Conservation (phyloP, 2,888 invertebrate species). For the Cataglyphis altisquamis region DNA sequence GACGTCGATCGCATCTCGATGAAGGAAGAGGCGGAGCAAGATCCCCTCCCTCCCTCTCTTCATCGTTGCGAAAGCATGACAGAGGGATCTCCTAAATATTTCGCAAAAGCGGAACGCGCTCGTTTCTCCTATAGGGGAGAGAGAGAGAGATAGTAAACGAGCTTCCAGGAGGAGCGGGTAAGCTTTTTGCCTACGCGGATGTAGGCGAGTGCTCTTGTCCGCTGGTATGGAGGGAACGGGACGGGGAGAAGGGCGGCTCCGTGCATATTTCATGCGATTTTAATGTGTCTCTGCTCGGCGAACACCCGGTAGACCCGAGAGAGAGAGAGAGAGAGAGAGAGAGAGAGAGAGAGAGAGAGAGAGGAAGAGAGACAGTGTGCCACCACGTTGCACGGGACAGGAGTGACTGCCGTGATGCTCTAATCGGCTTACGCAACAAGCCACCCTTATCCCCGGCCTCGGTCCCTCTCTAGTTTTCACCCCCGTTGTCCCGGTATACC, state of each 20-base stretch:
- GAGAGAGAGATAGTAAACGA: conserved; percentile 24
- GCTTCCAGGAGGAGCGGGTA: conserved; percentile 61
- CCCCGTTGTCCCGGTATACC: conserved; percentile 56
- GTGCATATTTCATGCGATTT: conserved; percentile 86
- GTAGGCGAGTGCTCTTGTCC: conserved; percentile 73
- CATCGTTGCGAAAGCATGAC: conserved; percentile 36
- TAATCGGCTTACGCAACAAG: conserved; percentile 85
- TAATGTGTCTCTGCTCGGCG: conserved; percentile 84
- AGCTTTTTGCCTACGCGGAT: conserved; percentile 76
- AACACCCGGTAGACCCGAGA: conserved; percentile 59
- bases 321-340: conserved; percentile 15
- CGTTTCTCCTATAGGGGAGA: conserved; percentile 2
- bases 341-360: background rate
- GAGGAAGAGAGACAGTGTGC: conserved; percentile 31
- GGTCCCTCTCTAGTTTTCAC: conserved; percentile 63
- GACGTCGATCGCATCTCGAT: conserved; percentile 14
- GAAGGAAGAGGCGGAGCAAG: conserved; percentile 26
- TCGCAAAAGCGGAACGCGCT: conserved; percentile 52
- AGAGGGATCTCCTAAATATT: conserved; percentile 52
- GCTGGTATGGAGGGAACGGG: conserved; percentile 68
- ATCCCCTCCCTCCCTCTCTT: background rate
- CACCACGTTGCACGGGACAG: conserved; percentile 66
- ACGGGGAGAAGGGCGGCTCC: conserved; percentile 59
- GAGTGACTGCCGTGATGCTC: conserved; percentile 81
- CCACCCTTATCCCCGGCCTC: conserved; percentile 78